Conservation (phyloP, 2,113 vertebrate species). For the Gopherus evgoodei region DNA sequence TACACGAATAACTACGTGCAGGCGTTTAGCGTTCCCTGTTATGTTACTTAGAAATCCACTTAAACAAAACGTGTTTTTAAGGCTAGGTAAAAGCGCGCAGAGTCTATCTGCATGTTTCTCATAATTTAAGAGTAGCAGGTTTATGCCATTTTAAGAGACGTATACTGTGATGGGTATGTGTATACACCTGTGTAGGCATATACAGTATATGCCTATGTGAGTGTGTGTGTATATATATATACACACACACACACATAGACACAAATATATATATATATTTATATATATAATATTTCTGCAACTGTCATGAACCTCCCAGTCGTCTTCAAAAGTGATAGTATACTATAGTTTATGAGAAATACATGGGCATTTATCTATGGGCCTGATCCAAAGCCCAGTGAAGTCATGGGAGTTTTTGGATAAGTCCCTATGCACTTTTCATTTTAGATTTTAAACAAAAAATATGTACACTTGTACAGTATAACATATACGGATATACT, state of each 20-base stretch:
- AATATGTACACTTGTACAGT: not conserved
- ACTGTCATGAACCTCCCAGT: slow-evolving; percentile 20
- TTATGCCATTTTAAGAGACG: not conserved
- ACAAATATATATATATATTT: too few relatives aligned
- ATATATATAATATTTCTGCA: not conserved
- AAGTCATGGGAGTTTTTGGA: not conserved
- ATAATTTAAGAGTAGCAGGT: not conserved
- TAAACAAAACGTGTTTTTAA: not conserved
- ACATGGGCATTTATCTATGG: not conserved
- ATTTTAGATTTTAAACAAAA: not conserved
- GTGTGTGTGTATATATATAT: not conserved
- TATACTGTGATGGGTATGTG: not conserved
- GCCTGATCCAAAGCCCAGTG: not conserved
- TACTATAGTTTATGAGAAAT: not conserved
- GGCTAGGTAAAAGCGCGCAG: too few relatives aligned
- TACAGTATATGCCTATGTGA: not conserved
- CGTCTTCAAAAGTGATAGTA: slow-evolving; percentile 16
- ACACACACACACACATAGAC: too few relatives aligned
- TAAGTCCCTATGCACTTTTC: not conserved
- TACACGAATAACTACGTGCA: not conserved
- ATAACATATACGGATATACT: not conserved
- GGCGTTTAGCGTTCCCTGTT: too few relatives aligned
- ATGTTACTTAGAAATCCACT: not conserved
- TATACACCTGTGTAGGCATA: not conserved
- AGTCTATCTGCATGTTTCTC: not conserved